Percentiles rank a stretch among this genome's conserved stretches.
Conservation (phyloP, 2,797 vertebrate species). For the Bufotes viridis region DNA sequence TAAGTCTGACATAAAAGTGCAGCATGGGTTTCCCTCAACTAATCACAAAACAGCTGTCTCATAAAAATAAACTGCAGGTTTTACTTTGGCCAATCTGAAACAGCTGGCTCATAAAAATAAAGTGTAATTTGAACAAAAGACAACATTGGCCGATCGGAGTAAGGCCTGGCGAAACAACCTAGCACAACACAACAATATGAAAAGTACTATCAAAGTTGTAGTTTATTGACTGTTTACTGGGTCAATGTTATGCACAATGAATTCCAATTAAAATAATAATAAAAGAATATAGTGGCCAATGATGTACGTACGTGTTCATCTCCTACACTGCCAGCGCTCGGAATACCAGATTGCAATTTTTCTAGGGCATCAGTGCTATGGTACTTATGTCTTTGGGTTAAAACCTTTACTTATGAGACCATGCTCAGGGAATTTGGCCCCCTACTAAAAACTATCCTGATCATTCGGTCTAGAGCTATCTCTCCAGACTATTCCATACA, state of each 20-base stretch:
- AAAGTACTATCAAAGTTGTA: slow-evolving; percentile 22
- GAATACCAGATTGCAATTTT: neutral
- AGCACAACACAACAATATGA: slow-evolving; percentile 29
- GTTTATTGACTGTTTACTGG: slow-evolving; percentile 43
- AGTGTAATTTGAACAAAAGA: slow-evolving; percentile 60
- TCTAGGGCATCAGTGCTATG: neutral
- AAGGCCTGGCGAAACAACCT: slow-evolving; percentile 8
- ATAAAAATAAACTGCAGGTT: slow-evolving; percentile 62
- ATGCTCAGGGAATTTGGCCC: neutral
- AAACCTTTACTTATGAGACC: neutral
- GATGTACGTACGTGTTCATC: neutral
- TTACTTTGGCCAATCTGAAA: slow-evolving; percentile 64
- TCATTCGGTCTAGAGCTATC: too few relatives aligned
- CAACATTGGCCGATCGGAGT: slow-evolving; percentile 33
- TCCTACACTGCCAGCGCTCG: neutral
- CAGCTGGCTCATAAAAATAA: slow-evolving; percentile 62
- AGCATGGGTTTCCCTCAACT: slow-evolving; percentile 56
- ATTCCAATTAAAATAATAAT: slow-evolving; percentile 14
- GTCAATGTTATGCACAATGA: slow-evolving; percentile 12
- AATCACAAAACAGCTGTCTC: slow-evolving; percentile 63
- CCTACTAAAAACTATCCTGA: too few relatives aligned
- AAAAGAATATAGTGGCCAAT: neutral
- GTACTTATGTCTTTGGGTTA: neutral
- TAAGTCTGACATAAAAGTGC: slow-evolving; percentile 52
- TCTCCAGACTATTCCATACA: too few relatives aligned